Base-by-base conservation (phyloP, 2,797 vertebrate species). In the Chelidonichthys spinosus region DNA sequence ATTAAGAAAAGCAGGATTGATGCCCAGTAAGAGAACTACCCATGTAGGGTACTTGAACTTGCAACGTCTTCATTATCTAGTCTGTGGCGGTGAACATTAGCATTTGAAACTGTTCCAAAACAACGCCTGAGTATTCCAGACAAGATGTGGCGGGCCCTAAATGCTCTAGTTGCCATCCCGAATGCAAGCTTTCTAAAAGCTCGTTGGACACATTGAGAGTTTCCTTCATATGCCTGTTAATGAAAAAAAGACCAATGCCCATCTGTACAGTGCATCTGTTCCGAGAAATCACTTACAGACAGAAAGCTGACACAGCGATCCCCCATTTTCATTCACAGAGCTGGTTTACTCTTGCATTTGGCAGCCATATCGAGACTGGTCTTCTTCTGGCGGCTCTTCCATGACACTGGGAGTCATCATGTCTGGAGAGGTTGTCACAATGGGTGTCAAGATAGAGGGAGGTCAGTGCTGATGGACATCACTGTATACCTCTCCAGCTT, bases 221-320 rank as follows among this genome's bases (percentile, higher is more conserved):
- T 84, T 5, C 49, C 72, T 71, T 85, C 76, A 79, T 85, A 82
- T 88, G 85, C 55, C 74, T 74, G 61, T 65, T 83, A 68, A 82
- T 84, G 74, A 5, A 79, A 84, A 86, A 83, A 87, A 87, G 81
- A 63, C 72, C 78, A 77, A 44, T 61, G 74, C 79, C 90, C 91
- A 88, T 92, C 89, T 92, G 90, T 33, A 87, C 65, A 7, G 72
- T 86, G 85, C 90, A 90, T 92, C 90, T 91, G 89, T 79, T 92
- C 67, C 40, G 72, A 40, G 25, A 83, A 83, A 89, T 86, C 83
- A 36, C 76, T 85, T 80, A 64, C 59, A 63, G 67, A 69, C 73
- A 40, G 54, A 74, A 73, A 74, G 74, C 84, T 81, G 72, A 89
- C 84, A 65, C 52, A 50, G 59, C 53, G 3, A 53, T 79, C 68